Evolutionary conservation across 1,140 invertebrate species (phyloP).

Genomic region (Cherax destructor): DNA sequence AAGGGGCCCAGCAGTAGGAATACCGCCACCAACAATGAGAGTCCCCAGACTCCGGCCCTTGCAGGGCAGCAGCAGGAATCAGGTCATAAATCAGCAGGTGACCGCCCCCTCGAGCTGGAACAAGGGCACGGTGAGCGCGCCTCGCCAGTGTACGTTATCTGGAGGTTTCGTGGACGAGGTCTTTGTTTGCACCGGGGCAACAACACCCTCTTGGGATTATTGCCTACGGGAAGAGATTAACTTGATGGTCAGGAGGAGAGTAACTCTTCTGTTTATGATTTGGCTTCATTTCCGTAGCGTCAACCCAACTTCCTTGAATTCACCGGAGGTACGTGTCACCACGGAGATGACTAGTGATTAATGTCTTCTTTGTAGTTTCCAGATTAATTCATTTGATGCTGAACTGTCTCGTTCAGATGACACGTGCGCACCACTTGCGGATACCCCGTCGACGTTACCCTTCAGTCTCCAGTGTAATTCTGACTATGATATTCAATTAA

Average conservation of each 20-base stretch:
- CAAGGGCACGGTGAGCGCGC: background rate
- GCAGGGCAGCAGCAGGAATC: background rate
- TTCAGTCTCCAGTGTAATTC: no score
- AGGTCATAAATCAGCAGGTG: background rate
- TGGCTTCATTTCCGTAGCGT: background rate
- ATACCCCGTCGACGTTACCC: no score
- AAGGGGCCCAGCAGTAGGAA: no score
- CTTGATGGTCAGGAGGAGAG: background rate
- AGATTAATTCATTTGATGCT: no score
- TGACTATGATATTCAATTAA: no score
- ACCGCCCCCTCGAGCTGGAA: background rate
- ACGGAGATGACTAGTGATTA: no score
- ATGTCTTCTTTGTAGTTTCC: no score
- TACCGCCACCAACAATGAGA: no score
- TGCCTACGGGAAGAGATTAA: background rate
- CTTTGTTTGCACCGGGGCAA: slow-evolving; percentile 4
- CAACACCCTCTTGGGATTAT: background rate
- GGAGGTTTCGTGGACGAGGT: background rate
- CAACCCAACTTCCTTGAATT: background rate
- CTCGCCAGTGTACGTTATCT: slow-evolving; percentile 7
- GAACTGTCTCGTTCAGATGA: no score
- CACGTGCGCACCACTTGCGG: no score
- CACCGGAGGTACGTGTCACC: background rate
- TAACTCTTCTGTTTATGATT: background rate
- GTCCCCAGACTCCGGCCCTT: no score